A percentile compares a stretch with the other conserved stretches of the same genome.
These are phyloP conservation scores for Dendroctonus valens DNA, from an alignment of 1,140 invertebrate genomes.

Conservation along the genomic window DNA sequence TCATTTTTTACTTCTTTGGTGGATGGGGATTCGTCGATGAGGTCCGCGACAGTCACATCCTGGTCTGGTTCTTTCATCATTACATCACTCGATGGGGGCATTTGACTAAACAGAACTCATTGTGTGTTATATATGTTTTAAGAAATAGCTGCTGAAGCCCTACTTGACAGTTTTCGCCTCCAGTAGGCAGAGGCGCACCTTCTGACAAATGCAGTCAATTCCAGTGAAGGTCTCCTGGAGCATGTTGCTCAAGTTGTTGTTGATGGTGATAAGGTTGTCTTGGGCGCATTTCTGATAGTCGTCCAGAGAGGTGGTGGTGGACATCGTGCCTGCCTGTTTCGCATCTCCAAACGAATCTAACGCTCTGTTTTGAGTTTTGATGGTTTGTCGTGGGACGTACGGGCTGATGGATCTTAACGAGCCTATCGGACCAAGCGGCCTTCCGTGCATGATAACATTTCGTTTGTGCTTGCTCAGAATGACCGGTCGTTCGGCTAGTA, in stretches of 20 bases:
- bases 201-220: slow-evolving; percentile 38
- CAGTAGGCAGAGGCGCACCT: slow-evolving; percentile 30
- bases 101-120: no score
- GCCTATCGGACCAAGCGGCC: slow-evolving; percentile 5
- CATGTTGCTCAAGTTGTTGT: slow-evolving; percentile 40
- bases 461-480: slow-evolving; percentile 12
- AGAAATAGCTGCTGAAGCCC: not conserved
- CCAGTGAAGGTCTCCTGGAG: slow-evolving; percentile 37
- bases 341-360: not conserved
- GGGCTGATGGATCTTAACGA: slow-evolving; percentile 3
- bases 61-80: no score
- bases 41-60: no score
- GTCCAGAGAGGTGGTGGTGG: not conserved
- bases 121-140: no score
- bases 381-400: not conserved
- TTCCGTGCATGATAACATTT: slow-evolving; percentile 9
- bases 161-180: slow-evolving; percentile 15
- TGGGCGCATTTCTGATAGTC: slow-evolving; percentile 28
- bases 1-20: no score
- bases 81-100: no score
- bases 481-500: not conserved
- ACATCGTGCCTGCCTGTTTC: not conserved
- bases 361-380: not conserved
- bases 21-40: no score
- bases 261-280: slow-evolving; percentile 35